phyloP scores from a whole-genome alignment of 2,888 invertebrate species.

The Sinohyriopsis cumingii region DNA sequence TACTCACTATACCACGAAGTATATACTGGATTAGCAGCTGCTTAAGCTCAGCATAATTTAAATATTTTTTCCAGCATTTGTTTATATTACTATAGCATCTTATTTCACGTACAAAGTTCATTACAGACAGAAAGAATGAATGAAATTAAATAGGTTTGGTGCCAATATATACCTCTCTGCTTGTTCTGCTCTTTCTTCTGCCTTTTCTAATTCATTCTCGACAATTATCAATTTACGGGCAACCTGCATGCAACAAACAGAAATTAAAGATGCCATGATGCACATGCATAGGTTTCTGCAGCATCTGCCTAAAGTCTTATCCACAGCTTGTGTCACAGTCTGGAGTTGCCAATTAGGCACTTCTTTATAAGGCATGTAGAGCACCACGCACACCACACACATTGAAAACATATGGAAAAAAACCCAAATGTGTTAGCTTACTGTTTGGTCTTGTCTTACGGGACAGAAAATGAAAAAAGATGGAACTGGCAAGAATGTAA shows the following conservation, averaged over 20 bases:
- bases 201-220: conserved; percentile 65
- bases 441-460: no score
- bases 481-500: no score
- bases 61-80: no score
- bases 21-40: no score
- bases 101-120: neutral
- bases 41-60: no score
- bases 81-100: no score
- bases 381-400: neutral
- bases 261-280: no score
- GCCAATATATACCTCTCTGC: conserved; percentile 60
- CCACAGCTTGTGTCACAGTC: no score
- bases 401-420: neutral
- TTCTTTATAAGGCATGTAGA: conserved; percentile 2
- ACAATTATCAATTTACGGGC: conserved; percentile 91
- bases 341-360: neutral
- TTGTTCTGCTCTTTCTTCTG: conserved; percentile 62
- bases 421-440: neutral
- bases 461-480: no score
- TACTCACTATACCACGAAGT: no score
- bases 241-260: conserved; percentile 78
- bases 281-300: no score
- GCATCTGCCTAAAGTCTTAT: no score
- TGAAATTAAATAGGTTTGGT: neutral
- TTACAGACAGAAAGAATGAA: neutral